Evolutionary conservation across 2,113 vertebrate species (phyloP), one percentile per base, ranked within the genome.

Genomic region (Barbus barbus): DNA sequence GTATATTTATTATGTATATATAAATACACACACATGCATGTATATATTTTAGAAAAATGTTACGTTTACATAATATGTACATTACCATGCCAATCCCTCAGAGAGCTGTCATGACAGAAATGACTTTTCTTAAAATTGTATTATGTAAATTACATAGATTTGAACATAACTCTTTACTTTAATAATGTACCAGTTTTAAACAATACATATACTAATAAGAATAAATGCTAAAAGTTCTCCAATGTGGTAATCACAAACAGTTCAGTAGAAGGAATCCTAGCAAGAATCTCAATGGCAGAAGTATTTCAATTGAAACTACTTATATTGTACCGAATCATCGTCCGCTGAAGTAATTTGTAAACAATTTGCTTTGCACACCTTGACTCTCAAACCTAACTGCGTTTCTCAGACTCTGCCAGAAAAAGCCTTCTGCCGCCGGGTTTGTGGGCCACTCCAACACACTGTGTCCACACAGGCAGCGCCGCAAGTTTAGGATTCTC

Each of bases 371-470:
- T 72, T 89, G 87, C 38, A 73, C 44, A 28, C 74, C 82, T 38
- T 78, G 67, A 53, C 88, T 86, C 36, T 91, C 88, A 46, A 85
- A 77, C 18, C 83, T 58, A 26, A 92, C 78, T 13, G 84, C 78
- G 33, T 88, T 90, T 73, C 88, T 86, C 58, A 93, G 82, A 20
- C 87, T 86, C 79, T 93, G 91, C 92, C 92, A 93, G 85, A 93
- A 93, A 82, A 91, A 89, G 1, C 18, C 36, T 48, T 92, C 82
- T 22, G 90, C 90, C 4, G 91, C 86, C 11, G 93, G 91, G 77
- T 93, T 94, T 83, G 86, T 87, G 3, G 94, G 94, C 94, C 94
- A 95, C 9, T 92, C 90, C 36, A 95, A 88, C 48, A 95, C 91
- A 46, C 94, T 94, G 36, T 91, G 92, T 53, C 91, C 90, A 67